Evolutionary conservation across 2,113 vertebrate genomes (phyloP), one percentile per base, ranked within the genome.

Genomic region (Chionis minor): DNA sequence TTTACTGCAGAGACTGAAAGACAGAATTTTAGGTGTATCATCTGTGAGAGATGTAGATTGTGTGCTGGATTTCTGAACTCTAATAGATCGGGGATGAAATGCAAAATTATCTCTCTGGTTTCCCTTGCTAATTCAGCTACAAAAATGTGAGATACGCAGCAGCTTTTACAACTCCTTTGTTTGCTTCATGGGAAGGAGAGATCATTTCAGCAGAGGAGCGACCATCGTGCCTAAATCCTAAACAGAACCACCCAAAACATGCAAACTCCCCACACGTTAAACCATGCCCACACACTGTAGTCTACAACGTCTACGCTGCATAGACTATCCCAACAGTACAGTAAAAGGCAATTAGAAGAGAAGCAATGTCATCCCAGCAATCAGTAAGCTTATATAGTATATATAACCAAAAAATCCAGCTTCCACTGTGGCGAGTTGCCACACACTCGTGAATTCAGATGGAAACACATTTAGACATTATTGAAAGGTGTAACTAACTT

Each of bases 311-410:
- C 8, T 11, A 16, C 8, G 35, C 24, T 1, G 0, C 40, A 8
- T 2, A 69, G 44, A 44, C 7, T 32, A 32, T 24, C 40, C 56
- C 45, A 42, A 42, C 19, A 12, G 27, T 24, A 35, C 4, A 47
- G 16, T 35, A 33, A 45, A 62, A 63, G 44, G 19, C 42, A 75
- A 28, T 63, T 26, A 58, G 30, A 47, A 83, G 28, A 42, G 66
- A 44, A 49, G 16, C 23, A 54, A 12, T 3, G 17, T 14, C 26
- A 74, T 6, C 52, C 72, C 52, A 72, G 45, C 14, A 26, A 47
- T 22, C 28, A 73, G 20, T 7, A 32, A 12, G 15, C 2, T 0
- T 4, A 45, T 1, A 26, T 4, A 22, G 8, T 15, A 21, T 21
- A 32, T 13, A 21, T 4, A 87, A 14, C 17, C 4, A 35, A 55